Base-by-base conservation (phyloP, 2,888 invertebrate species). In the Drepanosiphum platanoidis region DNA sequence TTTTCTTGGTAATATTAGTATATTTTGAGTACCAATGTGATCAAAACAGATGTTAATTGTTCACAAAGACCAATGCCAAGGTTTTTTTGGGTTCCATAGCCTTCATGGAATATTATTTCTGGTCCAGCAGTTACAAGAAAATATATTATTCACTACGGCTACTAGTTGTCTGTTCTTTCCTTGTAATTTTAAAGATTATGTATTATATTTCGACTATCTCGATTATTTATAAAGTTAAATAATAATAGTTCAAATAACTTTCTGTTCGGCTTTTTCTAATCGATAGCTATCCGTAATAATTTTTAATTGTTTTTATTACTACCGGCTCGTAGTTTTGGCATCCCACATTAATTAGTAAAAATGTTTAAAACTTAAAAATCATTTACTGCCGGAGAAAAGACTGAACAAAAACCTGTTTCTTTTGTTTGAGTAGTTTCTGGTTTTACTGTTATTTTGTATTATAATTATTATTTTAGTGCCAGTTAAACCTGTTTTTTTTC, bases 91-190 rank as follows among this genome's bases (percentile, higher is more conserved):
- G 77, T 77, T 75, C 68, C 30, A 70, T 84, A 84, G 77, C 84
- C 84, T 84, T 84, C 84, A 84, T 84, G 84, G 84, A 84, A 70
- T 84, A 84, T 84, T 84, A 84, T 84, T 84, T 84, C 84, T 84
- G 84, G 84, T 84, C 75, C 84, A 84, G 84, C 77, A 75, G 84
- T 84, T 75, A 30, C 68, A 84, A 68, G 75, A 84, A 84, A 68
- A 84, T 75, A 36, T 83, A 75, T 72, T 72, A 64, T 74, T 83
- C 42, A 72, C 70, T 80, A 4, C 32, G 13, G 18, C 34, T 34
- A 61, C 18, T 74, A 27, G 77, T 77, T 61, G 77, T 77, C 36
- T 36, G 15, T n/a, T 3, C 22, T 58, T 36, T 58, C n/a, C 15
- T 30, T 39, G 30, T 64, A 78, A 78, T 22, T 52, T 52, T 22